phyloP scores from a whole-genome alignment of 2,113 vertebrate genomes.

The Butorides virescens region DNA sequence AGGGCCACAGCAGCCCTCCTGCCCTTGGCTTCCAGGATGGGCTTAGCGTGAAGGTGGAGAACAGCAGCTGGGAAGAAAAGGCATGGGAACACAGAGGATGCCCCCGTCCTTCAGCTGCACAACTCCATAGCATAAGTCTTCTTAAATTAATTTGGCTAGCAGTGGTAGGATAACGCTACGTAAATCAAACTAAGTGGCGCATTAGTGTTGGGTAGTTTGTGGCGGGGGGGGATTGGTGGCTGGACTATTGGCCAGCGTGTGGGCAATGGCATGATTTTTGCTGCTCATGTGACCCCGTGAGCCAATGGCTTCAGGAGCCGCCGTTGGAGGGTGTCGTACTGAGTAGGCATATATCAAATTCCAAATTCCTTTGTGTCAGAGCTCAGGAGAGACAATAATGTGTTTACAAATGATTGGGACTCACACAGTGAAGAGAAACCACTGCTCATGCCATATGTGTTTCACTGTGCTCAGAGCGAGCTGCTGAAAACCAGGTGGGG shows the following conservation, averaged over 20 bases:
- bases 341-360: conserved; percentile 37
- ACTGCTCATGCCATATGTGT: conserved; percentile 41
- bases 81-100: neutral
- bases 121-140: neutral
- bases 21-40: neutral
- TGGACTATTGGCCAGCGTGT: conserved; percentile 19
- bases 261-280: neutral
- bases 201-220: neutral
- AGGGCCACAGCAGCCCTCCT: neutral
- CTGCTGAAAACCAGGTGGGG: conserved; percentile 54
- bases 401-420: conserved; percentile 59
- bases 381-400: conserved; percentile 47
- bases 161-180: neutral
- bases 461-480: conserved; percentile 1
- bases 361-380: conserved; percentile 64
- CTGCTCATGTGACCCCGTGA: conserved; percentile 12
- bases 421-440: conserved; percentile 14
- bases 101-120: neutral
- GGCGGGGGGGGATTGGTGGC: neutral
- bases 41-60: neutral
- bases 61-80: neutral
- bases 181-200: neutral
- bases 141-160: neutral
- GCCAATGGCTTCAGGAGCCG: conserved; percentile 16
- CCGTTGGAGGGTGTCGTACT: neutral